Percentiles rank a stretch among this genome's conserved stretches.
These are phyloP conservation scores for Pandion haliaetus DNA, from an alignment of 2,113 vertebrate genomes.

Conservation along the genomic window DNA sequence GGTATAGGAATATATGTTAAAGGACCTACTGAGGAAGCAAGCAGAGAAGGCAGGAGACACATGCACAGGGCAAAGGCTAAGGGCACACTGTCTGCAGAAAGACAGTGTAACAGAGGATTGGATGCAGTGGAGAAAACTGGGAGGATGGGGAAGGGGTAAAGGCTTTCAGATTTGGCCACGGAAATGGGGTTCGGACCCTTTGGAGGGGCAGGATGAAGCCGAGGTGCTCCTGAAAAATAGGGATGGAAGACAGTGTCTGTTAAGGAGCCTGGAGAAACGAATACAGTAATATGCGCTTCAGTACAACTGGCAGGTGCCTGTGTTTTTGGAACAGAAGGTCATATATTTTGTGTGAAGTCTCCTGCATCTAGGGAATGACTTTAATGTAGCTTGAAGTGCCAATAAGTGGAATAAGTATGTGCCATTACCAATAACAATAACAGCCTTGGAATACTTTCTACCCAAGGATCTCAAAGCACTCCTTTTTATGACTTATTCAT, in stretches of 20 bases:
- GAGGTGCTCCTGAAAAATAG: background rate
- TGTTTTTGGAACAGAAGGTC: slow-evolving; percentile 19
- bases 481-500: slow-evolving; percentile 18
- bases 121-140: background rate
- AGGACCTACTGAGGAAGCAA: background rate
- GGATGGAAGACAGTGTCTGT: background rate
- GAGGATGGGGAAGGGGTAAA: background rate
- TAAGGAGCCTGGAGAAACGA: background rate
- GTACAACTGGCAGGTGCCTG: background rate
- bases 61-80: background rate
- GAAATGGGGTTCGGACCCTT: background rate
- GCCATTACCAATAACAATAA: slow-evolving; percentile 44
- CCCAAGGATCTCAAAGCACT: slow-evolving; percentile 14
- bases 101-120: background rate
- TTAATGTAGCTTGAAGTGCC: slow-evolving; percentile 36
- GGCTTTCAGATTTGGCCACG: background rate
- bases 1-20: background rate
- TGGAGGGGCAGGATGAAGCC: background rate
- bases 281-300: background rate
- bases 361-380: background rate
- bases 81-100: background rate
- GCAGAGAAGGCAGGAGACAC: background rate
- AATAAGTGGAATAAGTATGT: slow-evolving; percentile 3
- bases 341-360: background rate
- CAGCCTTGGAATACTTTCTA: background rate